A percentile compares a stretch with the other conserved stretches of the same genome.
These are phyloP conservation scores for Sycophaga agraensis DNA, from an alignment of 1,140 invertebrate species.

Conservation along the genomic window DNA sequence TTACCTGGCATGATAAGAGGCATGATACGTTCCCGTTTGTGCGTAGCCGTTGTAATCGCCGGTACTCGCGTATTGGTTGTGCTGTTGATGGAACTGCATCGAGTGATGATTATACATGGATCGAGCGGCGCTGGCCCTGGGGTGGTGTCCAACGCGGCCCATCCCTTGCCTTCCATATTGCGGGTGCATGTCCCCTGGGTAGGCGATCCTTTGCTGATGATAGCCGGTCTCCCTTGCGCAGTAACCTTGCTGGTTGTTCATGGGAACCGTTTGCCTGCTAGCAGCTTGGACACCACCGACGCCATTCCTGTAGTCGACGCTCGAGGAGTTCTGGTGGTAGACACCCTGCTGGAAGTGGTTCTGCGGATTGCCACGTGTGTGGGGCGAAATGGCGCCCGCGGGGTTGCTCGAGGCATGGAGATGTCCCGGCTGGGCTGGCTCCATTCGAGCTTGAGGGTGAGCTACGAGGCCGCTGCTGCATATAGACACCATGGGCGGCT, in stretches of 20 bases:
- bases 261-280: constrained; percentile 38
- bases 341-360: constrained; percentile 48
- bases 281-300: constrained; percentile 37
- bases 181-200: constrained; percentile 59
- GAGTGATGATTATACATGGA: constrained; percentile 45
- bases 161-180: constrained; percentile 51
- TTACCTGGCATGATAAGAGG: constrained; percentile 42
- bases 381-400: constrained; percentile 41
- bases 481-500: constrained; percentile 43
- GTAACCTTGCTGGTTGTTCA: constrained; percentile 44
- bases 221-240: constrained; percentile 40
- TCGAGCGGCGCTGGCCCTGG: constrained; percentile 32
- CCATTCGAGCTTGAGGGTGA: constrained; percentile 47
- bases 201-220: constrained; percentile 41
- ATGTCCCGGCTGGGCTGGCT: constrained; percentile 34
- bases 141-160: constrained; percentile 37
- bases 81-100: constrained; percentile 32
- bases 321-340: constrained; percentile 27
- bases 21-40: constrained; percentile 45
- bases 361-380: constrained; percentile 34
- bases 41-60: constrained; percentile 53
- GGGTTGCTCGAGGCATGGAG: constrained; percentile 39
- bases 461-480: constrained; percentile 53
- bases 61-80: constrained; percentile 43
- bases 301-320: constrained; percentile 50